Evolutionary conservation across 2,113 vertebrate species (phyloP).

Genomic region (Toxostoma redivivum): DNA sequence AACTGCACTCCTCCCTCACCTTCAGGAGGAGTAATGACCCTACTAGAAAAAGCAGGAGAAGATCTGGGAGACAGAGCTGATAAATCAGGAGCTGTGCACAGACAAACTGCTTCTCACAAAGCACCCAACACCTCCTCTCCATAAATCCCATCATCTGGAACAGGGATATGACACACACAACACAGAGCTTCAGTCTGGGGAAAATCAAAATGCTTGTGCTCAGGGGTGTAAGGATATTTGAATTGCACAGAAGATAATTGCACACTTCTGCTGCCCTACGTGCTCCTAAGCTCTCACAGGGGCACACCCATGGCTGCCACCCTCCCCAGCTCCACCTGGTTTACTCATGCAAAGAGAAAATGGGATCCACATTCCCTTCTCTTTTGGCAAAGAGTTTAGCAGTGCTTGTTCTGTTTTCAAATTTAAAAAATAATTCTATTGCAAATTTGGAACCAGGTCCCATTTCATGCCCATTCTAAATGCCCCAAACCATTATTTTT

Average conservation of each 20-base stretch:
- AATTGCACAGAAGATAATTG: not conserved
- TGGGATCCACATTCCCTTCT: not conserved
- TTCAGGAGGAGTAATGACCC: not conserved
- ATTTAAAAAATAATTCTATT: not conserved
- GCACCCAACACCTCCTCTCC: not conserved
- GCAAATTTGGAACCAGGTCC: not conserved
- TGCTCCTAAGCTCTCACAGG: not conserved
- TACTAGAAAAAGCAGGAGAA: not conserved
- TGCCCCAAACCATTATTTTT: not conserved
- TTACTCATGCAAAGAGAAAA: not conserved
- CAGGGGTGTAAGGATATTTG: not conserved
- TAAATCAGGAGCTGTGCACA: not conserved
- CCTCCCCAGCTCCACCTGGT: not conserved
- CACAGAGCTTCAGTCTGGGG: not conserved
- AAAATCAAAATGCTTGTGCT: not conserved
- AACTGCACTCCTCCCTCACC: not conserved
- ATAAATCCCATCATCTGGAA: not conserved
- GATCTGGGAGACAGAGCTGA: not conserved
- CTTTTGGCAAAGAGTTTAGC: not conserved
- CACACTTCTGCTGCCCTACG: rapidly evolving
- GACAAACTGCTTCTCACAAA: constrained; percentile 3
- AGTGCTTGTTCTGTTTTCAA: not conserved
- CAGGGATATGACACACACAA: not conserved
- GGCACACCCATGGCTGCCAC: rapidly evolving
- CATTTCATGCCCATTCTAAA: not conserved